Conservation (phyloP, 2,888 invertebrate genomes). For the Drosophila maculinotata region DNA sequence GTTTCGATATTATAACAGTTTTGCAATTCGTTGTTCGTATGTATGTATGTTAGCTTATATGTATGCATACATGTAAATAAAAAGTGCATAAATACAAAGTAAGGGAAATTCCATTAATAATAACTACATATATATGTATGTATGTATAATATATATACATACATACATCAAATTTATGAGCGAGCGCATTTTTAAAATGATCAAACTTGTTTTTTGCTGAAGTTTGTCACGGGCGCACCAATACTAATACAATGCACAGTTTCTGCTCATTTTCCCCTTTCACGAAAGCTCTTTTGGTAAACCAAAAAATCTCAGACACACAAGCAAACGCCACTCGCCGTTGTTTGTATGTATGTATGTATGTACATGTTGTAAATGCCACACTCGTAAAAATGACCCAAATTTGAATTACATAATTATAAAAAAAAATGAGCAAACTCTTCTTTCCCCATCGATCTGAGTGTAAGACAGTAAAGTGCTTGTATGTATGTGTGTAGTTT, state of each 20-base stretch:
- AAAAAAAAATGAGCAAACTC: constrained; percentile 56
- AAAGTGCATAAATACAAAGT: constrained; percentile 4
- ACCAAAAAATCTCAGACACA: constrained; percentile 69
- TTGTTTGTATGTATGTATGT: constrained; percentile 32
- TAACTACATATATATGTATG: background rate
- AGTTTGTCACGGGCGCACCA: constrained; percentile 51
- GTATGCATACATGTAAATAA: constrained; percentile 5
- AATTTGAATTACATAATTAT: constrained; percentile 76
- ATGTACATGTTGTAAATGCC: constrained; percentile 65
- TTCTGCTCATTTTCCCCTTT: constrained; percentile 72
- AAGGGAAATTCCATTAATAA: no score
- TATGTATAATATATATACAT: constrained; percentile 1
- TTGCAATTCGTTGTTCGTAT: constrained; percentile 21
- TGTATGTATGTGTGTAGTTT: constrained; percentile 8
- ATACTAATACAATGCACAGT: constrained; percentile 43
- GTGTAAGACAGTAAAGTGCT: constrained; percentile 50
- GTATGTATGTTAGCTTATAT: background rate
- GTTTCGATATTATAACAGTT: constrained; percentile 34
- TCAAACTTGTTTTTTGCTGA: constrained; percentile 64
- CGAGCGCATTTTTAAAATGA: constrained; percentile 42
- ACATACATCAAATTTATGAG: constrained; percentile 29
- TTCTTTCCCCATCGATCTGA: constrained; percentile 67
- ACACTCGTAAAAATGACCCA: constrained; percentile 77
- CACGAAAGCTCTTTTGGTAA: constrained; percentile 73
- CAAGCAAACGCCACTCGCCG: constrained; percentile 35